phyloP scores from a whole-genome alignment of 1,140 invertebrate genomes.

The Drosophila virilis region DNA sequence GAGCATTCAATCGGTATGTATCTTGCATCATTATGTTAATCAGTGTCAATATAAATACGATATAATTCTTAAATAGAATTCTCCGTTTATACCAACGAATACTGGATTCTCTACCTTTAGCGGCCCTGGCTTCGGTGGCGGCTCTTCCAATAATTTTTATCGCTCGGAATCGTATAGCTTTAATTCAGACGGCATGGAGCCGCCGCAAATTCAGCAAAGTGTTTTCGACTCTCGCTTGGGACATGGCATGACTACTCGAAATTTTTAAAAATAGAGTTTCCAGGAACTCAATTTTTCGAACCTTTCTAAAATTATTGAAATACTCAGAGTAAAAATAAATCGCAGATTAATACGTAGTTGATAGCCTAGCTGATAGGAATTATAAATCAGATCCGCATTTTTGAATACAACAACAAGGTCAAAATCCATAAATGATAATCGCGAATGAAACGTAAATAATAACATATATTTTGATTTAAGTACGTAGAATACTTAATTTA shows the following conservation, averaged over 20 bases:
- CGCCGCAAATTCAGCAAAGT: constrained; percentile 44
- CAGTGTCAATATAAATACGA: background rate
- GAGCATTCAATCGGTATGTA: constrained; percentile 14
- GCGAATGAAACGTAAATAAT: background rate
- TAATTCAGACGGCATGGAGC: constrained; percentile 52
- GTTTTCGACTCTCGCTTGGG: constrained; percentile 60
- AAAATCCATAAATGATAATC: background rate
- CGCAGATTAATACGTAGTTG: background rate
- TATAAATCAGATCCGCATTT: background rate
- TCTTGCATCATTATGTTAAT: background rate
- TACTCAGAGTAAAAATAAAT: background rate
- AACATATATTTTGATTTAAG: too few species aligned
- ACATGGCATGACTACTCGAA: constrained; percentile 10
- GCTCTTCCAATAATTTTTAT: constrained; percentile 42
- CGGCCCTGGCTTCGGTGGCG: background rate
- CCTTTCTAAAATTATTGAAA: background rate
- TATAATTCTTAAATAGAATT: background rate
- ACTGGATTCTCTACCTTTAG: background rate
- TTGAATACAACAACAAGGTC: background rate
- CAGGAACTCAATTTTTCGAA: background rate
- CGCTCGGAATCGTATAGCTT: constrained; percentile 62
- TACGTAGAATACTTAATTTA: too few species aligned
- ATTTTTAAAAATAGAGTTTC: constrained; percentile 38
- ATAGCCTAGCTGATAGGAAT: background rate
- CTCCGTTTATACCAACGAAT: background rate